Evolutionary conservation across 2,113 vertebrate species (phyloP), one percentile per base, ranked within the genome.

Genomic region (Oryzias javanicus): DNA sequence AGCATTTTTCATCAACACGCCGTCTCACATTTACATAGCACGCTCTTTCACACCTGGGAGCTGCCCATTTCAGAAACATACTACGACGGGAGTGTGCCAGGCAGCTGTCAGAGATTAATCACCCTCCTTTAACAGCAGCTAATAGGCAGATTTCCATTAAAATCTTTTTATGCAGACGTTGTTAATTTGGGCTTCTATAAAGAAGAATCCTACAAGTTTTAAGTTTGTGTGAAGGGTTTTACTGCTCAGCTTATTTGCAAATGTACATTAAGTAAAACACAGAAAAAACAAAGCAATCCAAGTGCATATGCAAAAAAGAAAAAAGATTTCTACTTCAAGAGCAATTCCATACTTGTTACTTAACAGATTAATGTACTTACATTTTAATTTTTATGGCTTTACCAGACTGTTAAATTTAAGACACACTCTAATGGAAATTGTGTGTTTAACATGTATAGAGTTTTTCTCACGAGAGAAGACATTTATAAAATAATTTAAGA

Each of bases 31-130:
- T 60, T 66, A 29, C 35, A 54, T 41, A 64, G 45, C 55, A 18
- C 46, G 29, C 18, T 15, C 58, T 66, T 54, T 54, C 64, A 70
- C 70, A 78, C 62, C 55, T 45, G 65, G 48, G 48, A 74, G 67
- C 47, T 56, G 42, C 27, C 40, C 19, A 10, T 49, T 51, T 25
- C 8, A 17, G 52, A 49, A 41, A 56, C 63, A 55, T 50, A 56
- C 58, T 66, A 74, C 61, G 42, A 53, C 42, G 55, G 55, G 44
- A 65, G 60, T 78, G 64, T 53, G 29, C 65, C 40, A 35, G 67
- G 65, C 54, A 72, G 73, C 42, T 55, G 58, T 60, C 63, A 55
- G 64, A 63, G 52, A 29, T 67, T 46, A 71, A 74, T 64, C 13
- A 22, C 54, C 16, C 49, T 29, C 19, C 25, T 24, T 61, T 5